Evolutionary conservation across 1,140 invertebrate species (phyloP), one percentile per base, ranked within the genome.

Genomic region (Heliconius hermathena): DNA sequence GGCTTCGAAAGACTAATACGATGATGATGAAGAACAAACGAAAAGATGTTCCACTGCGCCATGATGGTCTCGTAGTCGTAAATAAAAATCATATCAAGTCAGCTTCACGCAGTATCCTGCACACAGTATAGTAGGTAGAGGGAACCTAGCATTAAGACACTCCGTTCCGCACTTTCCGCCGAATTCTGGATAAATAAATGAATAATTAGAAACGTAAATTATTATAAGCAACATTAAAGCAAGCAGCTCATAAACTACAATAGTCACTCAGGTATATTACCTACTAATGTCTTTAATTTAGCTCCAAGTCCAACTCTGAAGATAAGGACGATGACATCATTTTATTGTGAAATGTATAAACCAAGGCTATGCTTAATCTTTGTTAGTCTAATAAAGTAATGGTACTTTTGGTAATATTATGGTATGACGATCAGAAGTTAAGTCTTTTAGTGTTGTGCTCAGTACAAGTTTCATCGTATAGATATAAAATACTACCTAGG

Each of bases 311-410:
- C 54, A 60, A 60, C 54, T 60, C 2, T 41, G 60, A 36, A 76
- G 36, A 76, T 76, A 66, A 76, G 74, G 74, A 36, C 54, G 60
- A 52, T 76, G 74, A 76, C 74, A 76, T 76, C 74, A 76, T 60
- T 20, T 38, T 33, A 29, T 57, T 76, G 57, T 70, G 74, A 57
- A 76, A 76, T 41, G 60, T 29, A n/a, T 36, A 16, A 36, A 26
- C 74, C 74, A 76, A 76, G 74, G 74, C n/a, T 60, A 36, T 38
- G 54, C n/a, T 54, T 60, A 60, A 60, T 60, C 54, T 60, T 60
- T 26, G 54, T 60, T 60, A 60, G 54, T 60, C 54, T 60, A 60
- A 60, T 60, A 60, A 60, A 60, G n/a, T 60, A 22, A 22, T 60
- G 54, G 8, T 22, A 9, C 9, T 60, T 26, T 60, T 52, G 49